Base-by-base conservation (phyloP, 2,113 vertebrate genomes). In the Cephalopterus ornatus region DNA sequence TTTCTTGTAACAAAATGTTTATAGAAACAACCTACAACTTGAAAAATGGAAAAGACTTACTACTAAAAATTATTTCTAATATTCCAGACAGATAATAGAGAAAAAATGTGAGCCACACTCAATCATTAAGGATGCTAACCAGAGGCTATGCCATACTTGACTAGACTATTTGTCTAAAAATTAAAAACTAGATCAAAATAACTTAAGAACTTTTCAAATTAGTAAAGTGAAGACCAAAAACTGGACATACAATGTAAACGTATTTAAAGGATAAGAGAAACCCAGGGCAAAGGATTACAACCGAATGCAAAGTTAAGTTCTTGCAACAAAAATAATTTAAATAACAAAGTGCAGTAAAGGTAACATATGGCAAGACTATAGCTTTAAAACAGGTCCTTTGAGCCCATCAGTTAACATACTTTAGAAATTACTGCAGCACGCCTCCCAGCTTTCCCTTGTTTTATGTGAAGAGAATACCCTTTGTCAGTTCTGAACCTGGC, bases 61-160 rank as follows among this genome's bases (percentile, higher is more conserved):
- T 84, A 59, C 61, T 95, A 96, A 97, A 94, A 97, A 97, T 91
- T 96, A 94, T 90, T 97, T 87, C 96, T 88, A 96, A 93, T 96
- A 96, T 93, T 95, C 77, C 91, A 93, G 91, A 91, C 79, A 93
- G 39, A 91, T 68, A 96, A 91, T 66, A 92, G 74, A 93, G 15
- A 94, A 96, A 97, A 96, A 97, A 91, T 81, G 7, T 58, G 95
- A 85, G 68, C 44, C 85, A 95, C 49, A 87, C 46, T 96, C 91
- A 95, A 65, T 92, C 96, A 88, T 95, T 97, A 94, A 91, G 89
- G 59, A 72, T 95, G 53, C 28, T 96, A 92, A 88, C 84, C 81
- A 59, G 77, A 81, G 11, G 53, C 32, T 44, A 26, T 88, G 72
- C 56, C 58, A 77, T 42, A 42, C 33, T 81, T 89, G 53, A 30